Evolutionary conservation across 2,888 invertebrate species (phyloP), one percentile per base, ranked within the genome.

Genomic region (Sarcophaga rosellei): DNA sequence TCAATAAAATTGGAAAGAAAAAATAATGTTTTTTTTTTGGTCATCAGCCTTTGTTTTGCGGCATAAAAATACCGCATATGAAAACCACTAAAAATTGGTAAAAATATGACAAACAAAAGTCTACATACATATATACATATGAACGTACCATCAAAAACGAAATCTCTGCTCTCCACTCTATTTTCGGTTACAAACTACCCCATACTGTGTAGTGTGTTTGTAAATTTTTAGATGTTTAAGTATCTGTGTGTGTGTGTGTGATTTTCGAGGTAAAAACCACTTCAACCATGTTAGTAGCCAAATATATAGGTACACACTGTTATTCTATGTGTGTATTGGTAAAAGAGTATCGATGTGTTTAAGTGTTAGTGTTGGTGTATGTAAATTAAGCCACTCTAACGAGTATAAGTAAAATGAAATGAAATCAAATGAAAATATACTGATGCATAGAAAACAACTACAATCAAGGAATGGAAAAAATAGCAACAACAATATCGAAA

Each of bases 61-160:
- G 78, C 78, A 78, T 81, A 70, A 78, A 78, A 78, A 78, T 85
- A 75, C 85, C 85, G 85, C 85, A 81, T 81, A 63, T 59, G 47
- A 74, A 81, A 84, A 78, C 81, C 85, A 85, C 81, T 81, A 78
- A 85, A 81, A 85, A 74, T 76, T 78, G 85, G 85, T 81, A 85
- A 65, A 74, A 78, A 85, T 81, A 85, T 85, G 78, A 85, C 81
- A 85, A 73, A 81, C 69, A 77, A 81, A 70, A 47, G 47, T 12
- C 1, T 47, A 47, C 15, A 15, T 12, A 15, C 4, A 47, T 12
- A 47, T 4, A 4, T 25, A 35, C 1, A 35, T 8, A 0, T 35
- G 8, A 1, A 35, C 8, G 35, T 35, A 35, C 53, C 17, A 53
- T 53, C 17, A 35, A 35, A 35, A 35, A 35, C 35, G 15, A 53